Conservation (phyloP, 2,797 vertebrate species). For the Aldrovandia affinis region DNA sequence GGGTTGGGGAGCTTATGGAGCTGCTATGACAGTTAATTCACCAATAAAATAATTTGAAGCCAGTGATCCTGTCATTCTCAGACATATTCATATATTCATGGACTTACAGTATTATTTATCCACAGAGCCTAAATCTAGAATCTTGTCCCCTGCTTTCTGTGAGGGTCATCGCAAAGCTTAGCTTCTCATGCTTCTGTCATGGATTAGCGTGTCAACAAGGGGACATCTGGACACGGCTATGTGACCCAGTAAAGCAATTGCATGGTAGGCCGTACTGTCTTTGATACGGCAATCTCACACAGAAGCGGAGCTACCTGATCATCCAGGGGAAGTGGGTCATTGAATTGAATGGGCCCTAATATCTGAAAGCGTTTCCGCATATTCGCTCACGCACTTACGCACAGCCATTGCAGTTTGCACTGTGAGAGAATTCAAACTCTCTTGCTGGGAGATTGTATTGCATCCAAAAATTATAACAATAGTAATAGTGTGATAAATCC, state of each 20-base stretch:
- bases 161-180: background rate
- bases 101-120: background rate
- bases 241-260: background rate
- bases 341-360: too few relatives aligned
- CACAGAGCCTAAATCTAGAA: background rate
- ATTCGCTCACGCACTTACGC: background rate
- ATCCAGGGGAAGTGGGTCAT: too few relatives aligned
- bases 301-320: too few relatives aligned
- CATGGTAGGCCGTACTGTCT: background rate
- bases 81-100: background rate
- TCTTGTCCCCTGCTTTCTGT: background rate
- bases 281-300: background rate
- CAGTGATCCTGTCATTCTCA: background rate
- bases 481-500: slow-evolving; percentile 10
- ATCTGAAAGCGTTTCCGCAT: background rate
- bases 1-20: background rate
- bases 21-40: background rate
- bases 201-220: background rate
- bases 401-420: background rate
- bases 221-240: background rate
- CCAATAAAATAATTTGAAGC: background rate
- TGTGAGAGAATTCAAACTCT: background rate
- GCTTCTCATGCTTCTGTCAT: background rate
- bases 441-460: background rate
- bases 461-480: background rate